These are phyloP conservation scores for Epinotia nisella DNA, from an alignment of 2,888 invertebrate genomes.

Conservation along the genomic window DNA sequence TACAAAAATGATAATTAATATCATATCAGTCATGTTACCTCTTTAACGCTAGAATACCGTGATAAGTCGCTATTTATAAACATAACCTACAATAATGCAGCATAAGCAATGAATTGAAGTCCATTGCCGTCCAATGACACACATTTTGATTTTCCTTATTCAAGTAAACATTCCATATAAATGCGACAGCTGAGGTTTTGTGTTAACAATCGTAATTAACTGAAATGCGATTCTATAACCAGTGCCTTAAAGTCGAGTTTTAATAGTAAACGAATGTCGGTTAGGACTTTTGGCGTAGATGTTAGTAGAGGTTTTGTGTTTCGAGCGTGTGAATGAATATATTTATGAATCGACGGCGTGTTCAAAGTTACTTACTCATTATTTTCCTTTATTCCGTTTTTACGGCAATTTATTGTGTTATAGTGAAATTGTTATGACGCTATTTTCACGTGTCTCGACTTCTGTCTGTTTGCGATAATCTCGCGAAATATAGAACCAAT, in stretches of 20 bases:
- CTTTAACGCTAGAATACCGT: no score
- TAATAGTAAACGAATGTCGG: background rate
- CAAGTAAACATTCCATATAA: constrained; percentile 14
- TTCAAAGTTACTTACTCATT: constrained; percentile 9
- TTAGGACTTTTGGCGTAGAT: background rate
- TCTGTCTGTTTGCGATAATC: background rate
- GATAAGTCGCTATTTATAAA: constrained; percentile 33
- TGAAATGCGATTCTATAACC: background rate
- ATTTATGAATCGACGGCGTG: background rate
- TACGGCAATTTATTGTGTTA: background rate
- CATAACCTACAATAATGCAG: constrained; percentile 14
- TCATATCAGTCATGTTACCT: no score
- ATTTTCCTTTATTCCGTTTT: background rate
- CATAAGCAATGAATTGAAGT: constrained; percentile 31
- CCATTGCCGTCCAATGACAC: constrained; percentile 45
- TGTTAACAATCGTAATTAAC: constrained; percentile 22
- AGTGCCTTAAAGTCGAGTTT: background rate
- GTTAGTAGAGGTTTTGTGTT: constrained; percentile 33
- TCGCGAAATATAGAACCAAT: background rate
- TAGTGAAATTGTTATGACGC: background rate
- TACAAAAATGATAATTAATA: no score
- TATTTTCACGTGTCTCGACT: background rate
- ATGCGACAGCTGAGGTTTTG: constrained; percentile 37
- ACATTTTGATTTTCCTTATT: constrained; percentile 26
- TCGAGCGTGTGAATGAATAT: constrained; percentile 34